These are phyloP conservation scores for Augochlorella aurata DNA, from an alignment of 2,888 invertebrate species.

Conservation along the genomic window DNA sequence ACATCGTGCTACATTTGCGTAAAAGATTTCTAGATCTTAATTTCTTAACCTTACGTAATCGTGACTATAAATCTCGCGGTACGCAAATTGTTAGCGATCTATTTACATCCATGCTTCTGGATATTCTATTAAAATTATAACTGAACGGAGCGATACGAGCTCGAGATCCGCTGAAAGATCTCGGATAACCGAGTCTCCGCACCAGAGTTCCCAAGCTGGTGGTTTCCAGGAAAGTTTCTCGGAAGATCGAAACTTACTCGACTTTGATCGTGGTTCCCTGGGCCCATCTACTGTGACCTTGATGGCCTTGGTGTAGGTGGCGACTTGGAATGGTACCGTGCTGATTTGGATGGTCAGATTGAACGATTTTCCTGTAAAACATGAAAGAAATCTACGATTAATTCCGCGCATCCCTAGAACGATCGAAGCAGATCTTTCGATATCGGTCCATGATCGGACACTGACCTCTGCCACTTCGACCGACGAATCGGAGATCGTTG, in stretches of 20 bases:
- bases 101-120: too few relatives aligned
- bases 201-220: neutral
- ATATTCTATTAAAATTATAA: too few relatives aligned
- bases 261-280: conserved; percentile 97
- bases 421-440: neutral
- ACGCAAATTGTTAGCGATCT: too few relatives aligned
- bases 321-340: conserved; percentile 91
- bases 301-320: conserved; percentile 97
- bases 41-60: too few relatives aligned
- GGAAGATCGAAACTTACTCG: conserved; percentile 88
- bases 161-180: too few relatives aligned
- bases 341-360: conserved; percentile 96
- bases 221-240: conserved; percentile 22
- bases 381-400: conserved; percentile 38
- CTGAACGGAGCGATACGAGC: too few relatives aligned
- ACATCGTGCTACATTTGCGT: too few relatives aligned
- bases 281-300: conserved; percentile 99
- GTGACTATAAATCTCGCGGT: too few relatives aligned
- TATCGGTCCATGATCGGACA: neutral
- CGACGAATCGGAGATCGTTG: conserved; percentile 98
- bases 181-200: too few relatives aligned
- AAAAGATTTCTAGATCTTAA: too few relatives aligned
- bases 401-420: neutral
- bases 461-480: conserved; percentile 96
- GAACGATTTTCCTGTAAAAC: conserved; percentile 91